Conservation (phyloP, 2,888 invertebrate genomes). For the Pandemis heparana region DNA sequence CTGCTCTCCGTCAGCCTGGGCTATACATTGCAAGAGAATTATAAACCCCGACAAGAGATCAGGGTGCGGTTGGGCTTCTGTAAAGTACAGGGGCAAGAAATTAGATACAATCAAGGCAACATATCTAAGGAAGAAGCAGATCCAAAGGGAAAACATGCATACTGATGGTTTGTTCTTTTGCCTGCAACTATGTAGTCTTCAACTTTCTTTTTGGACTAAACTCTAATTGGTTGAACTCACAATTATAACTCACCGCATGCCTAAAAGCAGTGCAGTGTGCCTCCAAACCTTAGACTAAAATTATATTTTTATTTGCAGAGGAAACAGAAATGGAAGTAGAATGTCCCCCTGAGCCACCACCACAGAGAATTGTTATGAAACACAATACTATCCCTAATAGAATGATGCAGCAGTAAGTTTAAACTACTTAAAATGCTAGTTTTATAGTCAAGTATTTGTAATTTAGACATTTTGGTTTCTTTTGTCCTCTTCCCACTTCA, state of each 20-base stretch:
- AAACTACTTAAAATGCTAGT: background rate
- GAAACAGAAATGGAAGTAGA: conserved; percentile 87
- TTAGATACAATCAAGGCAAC: conserved; percentile 95
- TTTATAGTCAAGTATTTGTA: background rate
- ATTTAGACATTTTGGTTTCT: too few species aligned
- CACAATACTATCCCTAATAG: conserved; percentile 91
- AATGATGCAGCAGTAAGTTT: conserved; percentile 90
- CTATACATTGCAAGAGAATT: conserved; percentile 95
- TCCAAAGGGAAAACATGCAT: conserved; percentile 85
- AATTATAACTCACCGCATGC: too few species aligned
- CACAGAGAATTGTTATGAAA: conserved; percentile 89
- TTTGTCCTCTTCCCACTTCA: too few species aligned
- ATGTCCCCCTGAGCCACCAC: conserved; percentile 86
- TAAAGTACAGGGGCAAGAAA: conserved; percentile 94
- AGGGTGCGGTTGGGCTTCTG: conserved; percentile 97
- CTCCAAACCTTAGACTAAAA: too few species aligned
- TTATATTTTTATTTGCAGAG: conserved; percentile 62
- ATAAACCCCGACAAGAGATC: conserved; percentile 97
- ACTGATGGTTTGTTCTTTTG: conserved; percentile 69
- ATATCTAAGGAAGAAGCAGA: conserved; percentile 90
- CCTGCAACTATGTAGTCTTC: background rate
- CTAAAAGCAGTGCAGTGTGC: too few species aligned
- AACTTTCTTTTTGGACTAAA: too few species aligned
- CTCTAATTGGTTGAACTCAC: too few species aligned
- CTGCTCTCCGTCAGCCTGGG: conserved; percentile 96